Evolutionary conservation across 2,888 invertebrate species (phyloP).

Genomic region (Nesidiocoris tenuis): DNA sequence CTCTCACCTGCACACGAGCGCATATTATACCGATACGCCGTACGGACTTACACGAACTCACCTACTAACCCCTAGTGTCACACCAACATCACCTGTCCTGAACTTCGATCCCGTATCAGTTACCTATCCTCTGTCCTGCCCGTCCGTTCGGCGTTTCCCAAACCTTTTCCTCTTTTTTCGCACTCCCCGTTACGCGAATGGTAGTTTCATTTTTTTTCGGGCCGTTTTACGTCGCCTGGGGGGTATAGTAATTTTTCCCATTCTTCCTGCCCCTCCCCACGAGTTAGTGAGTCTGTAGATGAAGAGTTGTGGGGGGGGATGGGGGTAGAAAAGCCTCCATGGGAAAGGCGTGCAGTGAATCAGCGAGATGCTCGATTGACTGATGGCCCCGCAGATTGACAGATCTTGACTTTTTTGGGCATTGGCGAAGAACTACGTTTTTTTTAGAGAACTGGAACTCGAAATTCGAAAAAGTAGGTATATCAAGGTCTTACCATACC

Average conservation of each 20-base stretch:
- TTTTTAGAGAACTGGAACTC: too few relatives aligned
- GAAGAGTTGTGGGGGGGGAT: too few relatives aligned
- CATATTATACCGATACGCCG: too few relatives aligned
- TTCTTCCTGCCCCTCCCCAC: neutral
- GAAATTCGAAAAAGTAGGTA: too few relatives aligned
- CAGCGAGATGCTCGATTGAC: too few relatives aligned
- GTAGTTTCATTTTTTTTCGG: conserved; percentile 20
- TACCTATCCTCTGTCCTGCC: conserved; percentile 13
- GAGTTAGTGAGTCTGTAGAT: too few relatives aligned
- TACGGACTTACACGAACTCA: neutral
- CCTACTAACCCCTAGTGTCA: neutral
- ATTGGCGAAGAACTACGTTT: too few relatives aligned
- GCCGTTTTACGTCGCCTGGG: conserved; percentile 3
- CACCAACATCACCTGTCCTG: conserved; percentile 1
- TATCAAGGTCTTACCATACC: too few relatives aligned
- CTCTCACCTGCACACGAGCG: neutral
- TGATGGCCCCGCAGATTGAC: conserved; percentile 13
- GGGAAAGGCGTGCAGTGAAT: too few relatives aligned
- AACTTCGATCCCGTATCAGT: neutral
- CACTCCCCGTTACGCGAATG: neutral
- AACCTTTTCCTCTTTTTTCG: neutral
- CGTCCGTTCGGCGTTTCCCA: conserved; percentile 1
- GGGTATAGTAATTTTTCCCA: neutral
- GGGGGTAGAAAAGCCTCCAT: too few relatives aligned
- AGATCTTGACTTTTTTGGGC: too few relatives aligned